phyloP scores from a whole-genome alignment of 2,797 vertebrate genomes.

The Coreius guichenoti region DNA sequence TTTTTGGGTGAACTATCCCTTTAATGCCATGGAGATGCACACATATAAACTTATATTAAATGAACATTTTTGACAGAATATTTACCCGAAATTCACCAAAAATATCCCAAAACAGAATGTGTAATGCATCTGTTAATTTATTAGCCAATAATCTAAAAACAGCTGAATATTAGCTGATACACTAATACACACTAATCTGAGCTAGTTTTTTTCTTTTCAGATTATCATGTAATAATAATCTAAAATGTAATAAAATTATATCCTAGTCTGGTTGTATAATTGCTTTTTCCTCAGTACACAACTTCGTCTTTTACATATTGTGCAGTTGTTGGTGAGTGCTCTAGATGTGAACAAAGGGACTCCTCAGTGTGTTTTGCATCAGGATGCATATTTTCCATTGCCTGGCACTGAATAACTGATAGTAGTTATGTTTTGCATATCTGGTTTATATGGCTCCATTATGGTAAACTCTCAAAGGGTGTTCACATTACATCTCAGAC shows the following conservation, averaged over 20 bases:
- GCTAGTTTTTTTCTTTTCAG: background rate
- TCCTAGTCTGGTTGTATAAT: constrained; percentile 17
- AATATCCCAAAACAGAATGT: background rate
- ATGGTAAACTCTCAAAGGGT: constrained; percentile 21
- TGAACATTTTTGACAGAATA: background rate
- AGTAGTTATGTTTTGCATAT: constrained; percentile 55
- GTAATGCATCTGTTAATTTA: background rate
- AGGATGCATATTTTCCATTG: constrained; percentile 67
- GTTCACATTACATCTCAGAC: background rate
- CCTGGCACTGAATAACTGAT: constrained; percentile 68
- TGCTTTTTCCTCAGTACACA: constrained; percentile 37
- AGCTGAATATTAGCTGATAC: background rate
- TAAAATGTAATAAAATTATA: background rate
- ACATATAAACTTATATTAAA: background rate
- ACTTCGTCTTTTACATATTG: constrained; percentile 50
- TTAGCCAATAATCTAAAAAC: background rate
- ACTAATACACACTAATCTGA: background rate
- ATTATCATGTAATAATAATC: background rate
- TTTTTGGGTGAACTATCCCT: background rate
- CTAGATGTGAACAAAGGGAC: constrained; percentile 66
- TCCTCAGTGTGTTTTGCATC: constrained; percentile 70
- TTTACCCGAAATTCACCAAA: background rate
- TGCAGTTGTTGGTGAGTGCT: background rate
- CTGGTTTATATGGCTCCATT: constrained; percentile 55
- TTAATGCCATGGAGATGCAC: background rate